A percentile compares a stretch with the other conserved stretches of the same genome.
phyloP scores from a whole-genome alignment of 2,888 invertebrate species.

The Catocala fraxini region DNA sequence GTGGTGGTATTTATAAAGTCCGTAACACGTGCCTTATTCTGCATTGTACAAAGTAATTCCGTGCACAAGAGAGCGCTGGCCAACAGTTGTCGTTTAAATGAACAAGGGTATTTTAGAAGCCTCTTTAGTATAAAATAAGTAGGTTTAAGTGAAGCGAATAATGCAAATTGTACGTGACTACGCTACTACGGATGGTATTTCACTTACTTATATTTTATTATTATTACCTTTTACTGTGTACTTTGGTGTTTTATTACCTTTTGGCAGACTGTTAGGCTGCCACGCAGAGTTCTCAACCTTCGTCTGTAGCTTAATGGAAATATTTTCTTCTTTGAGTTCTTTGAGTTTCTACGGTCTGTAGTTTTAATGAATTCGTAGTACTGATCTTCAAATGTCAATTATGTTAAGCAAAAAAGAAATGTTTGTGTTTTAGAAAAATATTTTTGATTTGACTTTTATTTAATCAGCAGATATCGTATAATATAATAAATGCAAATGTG shows the following conservation, averaged over 20 bases:
- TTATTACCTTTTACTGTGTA: constrained; percentile 34
- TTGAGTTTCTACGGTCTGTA: too few species aligned
- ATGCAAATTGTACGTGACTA: constrained; percentile 64
- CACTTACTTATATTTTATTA: constrained; percentile 37
- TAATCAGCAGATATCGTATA: too few species aligned
- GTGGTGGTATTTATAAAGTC: too few species aligned
- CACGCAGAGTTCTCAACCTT: too few species aligned
- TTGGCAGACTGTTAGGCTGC: too few species aligned
- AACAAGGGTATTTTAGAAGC: constrained; percentile 70
- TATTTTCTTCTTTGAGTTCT: too few species aligned
- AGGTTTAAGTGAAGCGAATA: constrained; percentile 67
- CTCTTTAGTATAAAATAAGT: constrained; percentile 76
- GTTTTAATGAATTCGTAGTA: too few species aligned
- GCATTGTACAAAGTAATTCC: constrained; percentile 23
- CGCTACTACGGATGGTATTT: constrained; percentile 34
- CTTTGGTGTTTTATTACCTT: constrained; percentile 12
- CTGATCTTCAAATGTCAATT: too few species aligned
- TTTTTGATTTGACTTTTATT: too few species aligned
- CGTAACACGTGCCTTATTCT: constrained; percentile 23
- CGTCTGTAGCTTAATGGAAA: not conserved
- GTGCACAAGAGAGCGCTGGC: constrained; percentile 58
- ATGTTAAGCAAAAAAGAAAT: too few species aligned
- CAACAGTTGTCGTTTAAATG: constrained; percentile 72
- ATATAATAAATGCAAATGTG: too few species aligned
- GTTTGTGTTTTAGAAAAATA: too few species aligned